These are phyloP conservation scores for Eristalinus aeneus DNA, from an alignment of 2,888 invertebrate genomes.

Conservation along the genomic window DNA sequence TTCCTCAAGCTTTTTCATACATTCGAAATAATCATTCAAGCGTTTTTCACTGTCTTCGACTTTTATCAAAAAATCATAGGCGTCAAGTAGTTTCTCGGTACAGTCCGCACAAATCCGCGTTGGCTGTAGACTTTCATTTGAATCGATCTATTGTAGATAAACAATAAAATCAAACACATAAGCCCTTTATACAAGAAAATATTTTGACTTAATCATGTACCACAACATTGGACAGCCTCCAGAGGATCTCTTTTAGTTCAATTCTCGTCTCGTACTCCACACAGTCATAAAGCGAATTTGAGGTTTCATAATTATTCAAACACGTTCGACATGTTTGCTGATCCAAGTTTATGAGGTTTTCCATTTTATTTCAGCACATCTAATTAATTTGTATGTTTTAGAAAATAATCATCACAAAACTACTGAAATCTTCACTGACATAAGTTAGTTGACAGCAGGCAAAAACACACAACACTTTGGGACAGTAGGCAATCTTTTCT, in stretches of 20 bases:
- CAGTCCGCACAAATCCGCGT: slow-evolving; percentile 75
- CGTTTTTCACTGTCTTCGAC: slow-evolving; percentile 75
- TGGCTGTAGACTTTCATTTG: slow-evolving; percentile 73
- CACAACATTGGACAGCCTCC: slow-evolving; percentile 74
- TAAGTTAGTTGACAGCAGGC: slow-evolving; percentile 1
- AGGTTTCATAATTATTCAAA: slow-evolving; percentile 72
- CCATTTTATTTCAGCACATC: slow-evolving; percentile 37
- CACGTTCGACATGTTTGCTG: slow-evolving; percentile 75
- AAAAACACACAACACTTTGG: background rate
- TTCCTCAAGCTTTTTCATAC: slow-evolving; percentile 19
- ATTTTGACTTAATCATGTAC: slow-evolving; percentile 65
- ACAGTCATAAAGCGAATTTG: slow-evolving; percentile 75
- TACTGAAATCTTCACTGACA: background rate
- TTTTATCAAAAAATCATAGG: slow-evolving; percentile 76
- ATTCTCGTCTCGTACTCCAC: slow-evolving; percentile 74
- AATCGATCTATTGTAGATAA: slow-evolving; percentile 69
- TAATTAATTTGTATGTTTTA: background rate
- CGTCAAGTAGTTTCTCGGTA: slow-evolving; percentile 74
- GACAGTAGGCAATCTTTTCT: slow-evolving; percentile 93
- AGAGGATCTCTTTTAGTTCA: slow-evolving; percentile 74
- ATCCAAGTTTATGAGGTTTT: slow-evolving; percentile 40
- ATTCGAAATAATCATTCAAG: slow-evolving; percentile 66
- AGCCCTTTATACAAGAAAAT: no score
- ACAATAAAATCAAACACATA: background rate
- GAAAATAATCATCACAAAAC: slow-evolving; percentile 30